Evolutionary conservation across 1,140 invertebrate species (phyloP).

Genomic region (Nephotettix cincticeps): DNA sequence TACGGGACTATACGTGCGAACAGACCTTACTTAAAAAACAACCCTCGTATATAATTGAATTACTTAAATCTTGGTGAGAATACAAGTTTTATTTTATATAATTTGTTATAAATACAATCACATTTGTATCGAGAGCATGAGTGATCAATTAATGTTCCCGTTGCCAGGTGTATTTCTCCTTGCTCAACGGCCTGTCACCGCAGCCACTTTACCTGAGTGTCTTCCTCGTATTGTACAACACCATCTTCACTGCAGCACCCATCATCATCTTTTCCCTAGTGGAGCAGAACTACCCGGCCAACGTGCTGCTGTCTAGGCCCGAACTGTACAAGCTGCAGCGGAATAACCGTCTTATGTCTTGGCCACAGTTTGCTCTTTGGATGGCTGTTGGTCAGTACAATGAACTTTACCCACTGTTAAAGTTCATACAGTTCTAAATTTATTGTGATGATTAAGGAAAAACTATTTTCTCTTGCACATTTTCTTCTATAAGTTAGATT

Average conservation of each 20-base stretch:
- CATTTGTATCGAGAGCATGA: neutral
- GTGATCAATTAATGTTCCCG: too few species aligned
- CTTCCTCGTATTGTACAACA: slow-evolving; percentile 73
- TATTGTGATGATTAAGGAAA: slow-evolving; percentile 3
- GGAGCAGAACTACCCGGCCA: slow-evolving; percentile 64
- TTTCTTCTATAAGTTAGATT: slow-evolving; percentile 17
- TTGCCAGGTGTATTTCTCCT: slow-evolving; percentile 38
- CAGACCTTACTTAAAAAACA: too few species aligned
- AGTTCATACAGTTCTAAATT: neutral
- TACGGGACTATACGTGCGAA: too few species aligned
- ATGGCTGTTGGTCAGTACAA: slow-evolving; percentile 54
- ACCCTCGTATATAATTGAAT: neutral
- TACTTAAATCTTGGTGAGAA: neutral
- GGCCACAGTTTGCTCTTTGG: slow-evolving; percentile 65
- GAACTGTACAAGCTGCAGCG: slow-evolving; percentile 65
- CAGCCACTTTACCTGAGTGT: slow-evolving; percentile 41
- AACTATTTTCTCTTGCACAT: slow-evolving; percentile 1
- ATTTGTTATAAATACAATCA: slow-evolving; percentile 25
- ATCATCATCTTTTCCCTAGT: slow-evolving; percentile 68
- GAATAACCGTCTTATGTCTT: slow-evolving; percentile 65
- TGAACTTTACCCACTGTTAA: slow-evolving; percentile 46
- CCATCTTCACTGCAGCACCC: slow-evolving; percentile 70
- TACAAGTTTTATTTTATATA: slow-evolving; percentile 1
- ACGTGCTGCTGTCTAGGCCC: slow-evolving; percentile 62
- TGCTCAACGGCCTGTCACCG: slow-evolving; percentile 34